phyloP scores from a whole-genome alignment of 2,797 vertebrate species.

The Scolopax rusticola region DNA sequence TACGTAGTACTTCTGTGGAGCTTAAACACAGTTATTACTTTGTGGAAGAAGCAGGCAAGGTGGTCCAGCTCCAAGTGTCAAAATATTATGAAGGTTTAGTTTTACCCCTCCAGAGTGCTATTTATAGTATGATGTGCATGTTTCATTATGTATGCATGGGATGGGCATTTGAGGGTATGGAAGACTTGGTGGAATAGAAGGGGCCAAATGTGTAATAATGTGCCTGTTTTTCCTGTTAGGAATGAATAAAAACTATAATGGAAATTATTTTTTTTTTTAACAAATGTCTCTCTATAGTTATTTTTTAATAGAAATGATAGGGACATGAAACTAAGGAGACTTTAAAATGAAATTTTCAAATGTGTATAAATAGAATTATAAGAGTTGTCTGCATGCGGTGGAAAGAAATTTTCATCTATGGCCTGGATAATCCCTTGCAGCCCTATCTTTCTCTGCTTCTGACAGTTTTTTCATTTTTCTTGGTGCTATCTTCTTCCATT shows the following conservation, averaged over 20 bases:
- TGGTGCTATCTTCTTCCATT: neutral
- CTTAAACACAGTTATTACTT: neutral
- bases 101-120: neutral
- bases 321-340: neutral
- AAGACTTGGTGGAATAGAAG: neutral
- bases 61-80: neutral
- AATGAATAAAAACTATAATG: neutral
- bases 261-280: accelerated
- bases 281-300: neutral
- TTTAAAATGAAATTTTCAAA: neutral
- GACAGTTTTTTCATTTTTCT: neutral
- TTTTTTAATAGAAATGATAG: neutral
- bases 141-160: neutral
- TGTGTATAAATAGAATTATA: neutral
- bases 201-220: neutral
- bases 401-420: neutral
- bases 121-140: neutral
- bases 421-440: neutral
- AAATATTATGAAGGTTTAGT: neutral
- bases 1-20: neutral
- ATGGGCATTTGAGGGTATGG: neutral
- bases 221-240: neutral
- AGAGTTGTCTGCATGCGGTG: neutral
- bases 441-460: neutral
- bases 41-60: neutral